phyloP scores from a whole-genome alignment of 2,797 vertebrate species.

The Helicolenus hilgendorfi region DNA sequence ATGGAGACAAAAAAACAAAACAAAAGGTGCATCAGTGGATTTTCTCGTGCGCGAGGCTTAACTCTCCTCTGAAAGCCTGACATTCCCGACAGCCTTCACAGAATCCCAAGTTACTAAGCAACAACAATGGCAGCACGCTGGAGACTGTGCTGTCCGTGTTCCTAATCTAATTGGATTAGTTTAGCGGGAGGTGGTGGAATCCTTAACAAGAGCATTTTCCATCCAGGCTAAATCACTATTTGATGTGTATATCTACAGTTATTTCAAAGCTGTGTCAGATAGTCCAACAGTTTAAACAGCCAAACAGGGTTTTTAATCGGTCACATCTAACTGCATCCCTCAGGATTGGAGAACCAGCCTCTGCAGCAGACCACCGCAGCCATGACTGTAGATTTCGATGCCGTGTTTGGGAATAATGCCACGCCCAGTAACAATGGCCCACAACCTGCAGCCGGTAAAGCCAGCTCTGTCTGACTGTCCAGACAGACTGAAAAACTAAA shows the following conservation, averaged over 20 bases:
- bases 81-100: constrained; percentile 26
- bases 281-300: neutral
- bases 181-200: constrained; percentile 38
- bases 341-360: constrained; percentile 89
- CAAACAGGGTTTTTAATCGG: constrained; percentile 38
- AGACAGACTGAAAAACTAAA: constrained; percentile 55
- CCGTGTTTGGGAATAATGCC: constrained; percentile 93
- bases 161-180: constrained; percentile 64
- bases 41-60: constrained; percentile 53
- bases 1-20: constrained; percentile 36
- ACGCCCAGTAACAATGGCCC: constrained; percentile 86
- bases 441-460: constrained; percentile 92
- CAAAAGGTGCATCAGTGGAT: constrained; percentile 54
- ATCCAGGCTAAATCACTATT: neutral
- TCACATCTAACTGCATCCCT: constrained; percentile 78
- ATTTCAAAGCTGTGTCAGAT: constrained; percentile 3
- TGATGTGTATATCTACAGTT: constrained; percentile 2
- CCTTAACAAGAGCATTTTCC: neutral
- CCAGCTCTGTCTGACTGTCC: constrained; percentile 48
- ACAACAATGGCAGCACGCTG: constrained; percentile 47
- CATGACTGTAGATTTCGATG: constrained; percentile 96
- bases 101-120: constrained; percentile 58
- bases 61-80: constrained; percentile 41
- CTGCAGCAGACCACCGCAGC: constrained; percentile 84
- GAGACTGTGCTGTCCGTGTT: constrained; percentile 26